Conservation (phyloP, 1,140 invertebrate species). For the Triops longicaudatus region DNA sequence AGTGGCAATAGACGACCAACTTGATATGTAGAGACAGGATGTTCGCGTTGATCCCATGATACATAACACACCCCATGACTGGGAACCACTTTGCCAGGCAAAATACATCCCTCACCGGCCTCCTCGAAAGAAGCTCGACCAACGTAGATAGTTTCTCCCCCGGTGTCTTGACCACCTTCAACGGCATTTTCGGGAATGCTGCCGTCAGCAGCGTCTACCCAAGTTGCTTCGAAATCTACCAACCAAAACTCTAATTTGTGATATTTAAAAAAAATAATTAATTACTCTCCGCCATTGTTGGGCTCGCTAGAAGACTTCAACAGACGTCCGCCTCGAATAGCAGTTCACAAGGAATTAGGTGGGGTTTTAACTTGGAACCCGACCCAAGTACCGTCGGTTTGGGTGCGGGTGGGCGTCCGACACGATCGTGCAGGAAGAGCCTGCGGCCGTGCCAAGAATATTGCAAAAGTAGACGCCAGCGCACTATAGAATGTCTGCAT, state of each 20-base stretch:
- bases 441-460: not conserved
- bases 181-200: conserved; percentile 60
- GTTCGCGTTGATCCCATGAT: not conserved
- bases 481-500: not conserved
- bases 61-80: conserved; percentile 1
- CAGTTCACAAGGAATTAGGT: not conserved
- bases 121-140: conserved; percentile 37
- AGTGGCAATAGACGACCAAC: too few species aligned
- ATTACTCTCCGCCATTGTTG: not conserved
- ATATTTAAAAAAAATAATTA: not conserved
- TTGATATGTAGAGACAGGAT: not conserved
- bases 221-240: conserved; percentile 37
- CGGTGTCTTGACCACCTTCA: conserved; percentile 58
- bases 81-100: not conserved
- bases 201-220: conserved; percentile 56
- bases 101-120: not conserved
- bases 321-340: not conserved
- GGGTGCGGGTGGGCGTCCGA: not conserved
- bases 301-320: not conserved
- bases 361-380: not conserved
- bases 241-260: not conserved
- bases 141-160: conserved; percentile 64
- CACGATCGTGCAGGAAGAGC: not conserved
- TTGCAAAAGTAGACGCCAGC: not conserved
- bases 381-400: not conserved